Conservation (phyloP, 2,113 vertebrate genomes). For the Butorides virescens region DNA sequence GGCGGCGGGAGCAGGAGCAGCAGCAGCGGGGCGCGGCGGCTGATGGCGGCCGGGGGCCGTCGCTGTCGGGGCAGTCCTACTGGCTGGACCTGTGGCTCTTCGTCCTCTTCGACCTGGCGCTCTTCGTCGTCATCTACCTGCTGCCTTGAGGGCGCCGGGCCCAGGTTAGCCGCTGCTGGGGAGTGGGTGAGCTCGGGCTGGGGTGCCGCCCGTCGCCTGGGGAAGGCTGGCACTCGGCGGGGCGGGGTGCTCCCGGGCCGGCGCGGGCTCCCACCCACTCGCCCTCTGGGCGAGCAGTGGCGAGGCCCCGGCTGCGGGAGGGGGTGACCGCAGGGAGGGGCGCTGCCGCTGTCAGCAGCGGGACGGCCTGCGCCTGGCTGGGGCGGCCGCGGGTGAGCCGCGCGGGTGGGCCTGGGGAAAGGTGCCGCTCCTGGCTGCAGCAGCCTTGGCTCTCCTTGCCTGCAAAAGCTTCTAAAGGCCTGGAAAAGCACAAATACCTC, state of each 20-base stretch:
- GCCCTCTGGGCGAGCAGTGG: not conserved
- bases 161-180: not conserved
- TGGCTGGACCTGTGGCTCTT: slow-evolving; percentile 92
- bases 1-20: not conserved
- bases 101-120: slow-evolving; percentile 78
- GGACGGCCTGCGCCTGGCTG: not conserved
- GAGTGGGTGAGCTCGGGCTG: not conserved
- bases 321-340: too few species aligned
- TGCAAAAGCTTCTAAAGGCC: not conserved
- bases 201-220: too few species aligned
- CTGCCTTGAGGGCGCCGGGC: slow-evolving; percentile 61
- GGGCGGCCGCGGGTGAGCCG: too few species aligned
- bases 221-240: not conserved
- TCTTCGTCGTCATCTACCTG: slow-evolving; percentile 83
- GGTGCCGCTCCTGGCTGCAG: fast-evolving
- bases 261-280: not conserved
- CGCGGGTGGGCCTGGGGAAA: not conserved
- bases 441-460: not conserved
- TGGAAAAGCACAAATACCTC: not conserved
- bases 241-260: too few species aligned
- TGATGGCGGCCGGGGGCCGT: not conserved
- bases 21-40: not conserved
- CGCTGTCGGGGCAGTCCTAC: slow-evolving; percentile 82
- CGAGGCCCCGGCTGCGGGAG: not conserved
- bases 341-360: not conserved